Base-by-base conservation (phyloP, 2,888 invertebrate genomes). In the Hirudinaria manillensis region DNA sequence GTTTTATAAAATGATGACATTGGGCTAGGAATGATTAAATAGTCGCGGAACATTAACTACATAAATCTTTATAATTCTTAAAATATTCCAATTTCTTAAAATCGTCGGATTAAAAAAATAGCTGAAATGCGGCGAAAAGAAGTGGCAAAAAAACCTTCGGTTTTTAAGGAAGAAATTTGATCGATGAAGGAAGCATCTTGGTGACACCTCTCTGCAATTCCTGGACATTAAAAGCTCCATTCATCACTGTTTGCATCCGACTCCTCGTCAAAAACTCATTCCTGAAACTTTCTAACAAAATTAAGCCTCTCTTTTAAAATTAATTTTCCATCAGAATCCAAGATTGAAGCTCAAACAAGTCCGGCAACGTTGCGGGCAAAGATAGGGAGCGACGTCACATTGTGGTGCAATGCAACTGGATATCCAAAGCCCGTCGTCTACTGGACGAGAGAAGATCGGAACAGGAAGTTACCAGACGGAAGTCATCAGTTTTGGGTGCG, bases 391-490 rank as follows among this genome's bases (percentile, higher is more conserved):
- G 79, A 80, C 56, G 78, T 80, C 24, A 78, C 78, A 0, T 74
- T 80, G 66, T 80, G 80, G 79, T 80, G 80, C 73, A 80, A 80
- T 65, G 80, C 80, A n/a, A 80, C 80, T 13, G 80, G 80, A 32
- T 80, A 80, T 76, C 80, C 80, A 3, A 76, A 78, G 53, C 80
- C 80, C n/a, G 78, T 80, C 24, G 80, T 80, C 24, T 80, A 80
- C 77, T 80, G 80, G 80, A 80, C 78, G 32, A 71, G 80, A n/a
- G 79, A 80, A 72, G 80, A 80, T 76, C 61, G 79, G 36, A 78
- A 79, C 72, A 67, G 77, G 29, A 77, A 76, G 24, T 76, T 80
- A 29, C 80, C 78, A 10, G 80, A 80, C 45, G 80, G 80, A 21
- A 77, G 75, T 65, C 77, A 78, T 34, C 80, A 80, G 70, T 78